Base-by-base conservation (phyloP, 2,113 vertebrate genomes). In the Hucho hucho region DNA sequence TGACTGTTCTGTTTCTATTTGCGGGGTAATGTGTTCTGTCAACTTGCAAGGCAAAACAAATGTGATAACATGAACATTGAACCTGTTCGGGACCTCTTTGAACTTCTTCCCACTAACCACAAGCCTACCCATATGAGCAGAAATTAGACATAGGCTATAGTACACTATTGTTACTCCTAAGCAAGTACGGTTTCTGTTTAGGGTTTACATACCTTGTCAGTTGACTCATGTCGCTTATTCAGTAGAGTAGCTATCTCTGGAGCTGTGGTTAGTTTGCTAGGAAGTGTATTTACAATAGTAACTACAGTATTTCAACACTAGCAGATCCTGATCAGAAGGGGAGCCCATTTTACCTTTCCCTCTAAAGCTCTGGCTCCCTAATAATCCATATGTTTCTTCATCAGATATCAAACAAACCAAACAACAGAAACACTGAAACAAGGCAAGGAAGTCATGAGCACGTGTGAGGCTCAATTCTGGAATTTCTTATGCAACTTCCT, bases 401-500 rank as follows among this genome's bases (percentile, higher is more conserved):
- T 61, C n/a, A 61, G n/a, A n/a, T 16, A 24, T 61, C n/a, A 22
- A 61, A 16, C 20, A n/a, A 61, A 61, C 58, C n/a, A 69, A 24
- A 24, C 66, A 43, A 43, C 1, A 16, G 28, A 47, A 20, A 26
- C n/a, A 69, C 18, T 26, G 13, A 65, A 26, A 65, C 14, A 14
- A 29, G n/a, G 22, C 22, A 63, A 11, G 9, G 61, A 22, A 63
- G 6, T 56, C 14, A 43, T 43, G 37, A 9, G 7, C 37, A 9
- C 7, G 49, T 20, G 13, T 56, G 13, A 56, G 49, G 49, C 49
- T 56, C 13, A 20, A 56, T 20, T 56, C 49, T 56, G 18, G 22
- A 20, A 61, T 9, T 43, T n/a, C 28, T 63, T 43, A n/a, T 5
- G 61, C 16, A 25, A 70, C 67, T 83, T 79, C 74, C 74, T 67